Evolutionary conservation across 2,888 invertebrate genomes (phyloP), one percentile per base, ranked within the genome.

Genomic region (Diaphora mendica): DNA sequence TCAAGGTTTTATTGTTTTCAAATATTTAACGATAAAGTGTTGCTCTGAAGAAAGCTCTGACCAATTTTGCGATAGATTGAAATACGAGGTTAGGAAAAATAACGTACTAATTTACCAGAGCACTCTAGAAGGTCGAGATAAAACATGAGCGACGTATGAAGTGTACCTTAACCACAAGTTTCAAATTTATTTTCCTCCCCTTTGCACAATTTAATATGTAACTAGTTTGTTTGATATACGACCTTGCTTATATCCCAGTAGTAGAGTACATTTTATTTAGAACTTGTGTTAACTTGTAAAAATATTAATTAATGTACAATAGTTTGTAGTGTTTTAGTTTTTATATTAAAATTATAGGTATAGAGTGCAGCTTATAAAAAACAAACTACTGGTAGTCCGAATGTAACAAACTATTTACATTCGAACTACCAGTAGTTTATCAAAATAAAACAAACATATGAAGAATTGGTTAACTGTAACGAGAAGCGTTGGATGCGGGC

Each of bases 101-200:
- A 76, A 77, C 64, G 68, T 75, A 62, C 8, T 71, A 72, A 77
- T 79, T 80, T 77, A 79, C 76, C 65, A 83, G 78, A 68, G 81
- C 73, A 55, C 68, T 75, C 74, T 70, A 64, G 33, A 77, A 78
- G 67, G 72, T 74, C 78, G 64, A 44, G 76, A 78, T 79, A 78
- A 74, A 70, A 68, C 72, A 73, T 66, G 48, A 64, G 68, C 71
- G 75, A 77, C 83, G 73, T 77, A 77, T 81, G 77, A 73, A 85
- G 79, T 73, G 74, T 77, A 77, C 79, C 77, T 81, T 69, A 79
- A 70, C 73, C 76, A 74, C 73, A 71, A 80, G 70, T 81, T 83
- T 81, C 62, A 78, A 82, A 82, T 86, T 83, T 87, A 85, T 84
- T 77, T 73, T 79, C 59, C 55, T 68, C 44, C 75, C n/a, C 69